Evolutionary conservation across 2,888 invertebrate species (phyloP), one percentile per base, ranked within the genome.

Genomic region (Drosophila colorata): DNA sequence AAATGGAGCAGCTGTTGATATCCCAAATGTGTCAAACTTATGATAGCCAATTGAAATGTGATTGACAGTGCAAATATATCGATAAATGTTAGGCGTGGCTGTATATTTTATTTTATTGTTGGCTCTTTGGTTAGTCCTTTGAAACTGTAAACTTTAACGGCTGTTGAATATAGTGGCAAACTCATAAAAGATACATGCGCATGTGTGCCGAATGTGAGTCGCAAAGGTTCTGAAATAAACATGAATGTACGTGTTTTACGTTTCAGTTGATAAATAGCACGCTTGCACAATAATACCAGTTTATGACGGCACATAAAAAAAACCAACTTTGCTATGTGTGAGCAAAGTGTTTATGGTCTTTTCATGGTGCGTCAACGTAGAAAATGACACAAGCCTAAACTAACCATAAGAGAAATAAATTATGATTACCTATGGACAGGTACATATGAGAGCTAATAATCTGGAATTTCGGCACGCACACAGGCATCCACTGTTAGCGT

Each of bases 401-500:
- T 55, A 65, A 85, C 66, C 63, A 72, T 74, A 74, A 61, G 49
- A 82, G 77, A 85, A 72, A 79, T 69, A 77, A 79, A 81, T 69
- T 74, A 84, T 74, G 51, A 74, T 74, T 63, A 49, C 41, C 41
- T 58, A 46, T 37, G 46, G 31, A 6, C 35, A 47, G 41, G 20
- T 48, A 35, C 47, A 40, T 33, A 25, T 57, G 23, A 25, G 35
- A 38, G 20, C 65, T 60, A 58, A 58, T 64, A 47, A 52, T 35
- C 25, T 11, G 49, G 25, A 40, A 48, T 52, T 56, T 56, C 37
- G 14, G 41, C 47, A 69, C 60, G 67, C 49, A 48, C 49, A 58
- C 52, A 51, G 28, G 37, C 23, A 37, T 9, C 23, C n/a, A 37
- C 33, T 35, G 65, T 74, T 58, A 41, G 23, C 47, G 11, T 11